Percentiles rank a stretch among this genome's conserved stretches.
These are phyloP conservation scores for Corythoichthys haematopterus DNA, from an alignment of 2,113 vertebrate genomes.

Conservation along the genomic window DNA sequence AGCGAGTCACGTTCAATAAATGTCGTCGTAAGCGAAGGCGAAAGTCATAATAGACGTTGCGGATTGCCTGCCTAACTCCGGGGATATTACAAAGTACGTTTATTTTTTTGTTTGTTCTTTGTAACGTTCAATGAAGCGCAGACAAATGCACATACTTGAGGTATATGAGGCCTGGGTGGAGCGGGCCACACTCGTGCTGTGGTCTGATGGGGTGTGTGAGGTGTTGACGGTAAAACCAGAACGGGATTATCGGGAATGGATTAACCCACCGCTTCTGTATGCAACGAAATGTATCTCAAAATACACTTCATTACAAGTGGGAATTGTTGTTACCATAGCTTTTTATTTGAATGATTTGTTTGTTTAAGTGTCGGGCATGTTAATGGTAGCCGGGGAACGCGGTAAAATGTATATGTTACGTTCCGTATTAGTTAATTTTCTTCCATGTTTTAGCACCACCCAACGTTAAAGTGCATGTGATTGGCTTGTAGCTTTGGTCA, in stretches of 20 bases:
- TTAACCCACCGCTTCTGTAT: not conserved
- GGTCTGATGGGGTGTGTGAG: conserved; percentile 63
- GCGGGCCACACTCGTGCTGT: conserved; percentile 24
- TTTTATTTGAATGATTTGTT: no score
- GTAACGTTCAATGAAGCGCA: not conserved
- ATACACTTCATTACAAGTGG: no score
- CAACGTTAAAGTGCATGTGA: conserved; percentile 34
- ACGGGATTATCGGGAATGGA: not conserved
- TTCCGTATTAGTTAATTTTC: not conserved
- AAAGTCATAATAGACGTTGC: not conserved
- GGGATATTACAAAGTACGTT: conserved; percentile 13
- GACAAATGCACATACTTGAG: conserved; percentile 16
- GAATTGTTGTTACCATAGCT: no score
- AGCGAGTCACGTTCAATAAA: not conserved
- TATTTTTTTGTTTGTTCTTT: not conserved
- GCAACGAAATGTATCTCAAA: not conserved
- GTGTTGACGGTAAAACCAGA: conserved; percentile 14
- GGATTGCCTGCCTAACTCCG: not conserved
- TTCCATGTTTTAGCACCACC: conserved; percentile 15
- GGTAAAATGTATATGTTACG: not conserved
- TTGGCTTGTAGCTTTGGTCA: conserved; percentile 59
- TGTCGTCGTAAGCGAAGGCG: not conserved
- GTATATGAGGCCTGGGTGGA: conserved; percentile 31
- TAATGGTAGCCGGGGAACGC: no score
- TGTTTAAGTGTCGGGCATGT: no score